Conservation (phyloP, 2,797 vertebrate species). For the Lagorchestes hirsutus region DNA sequence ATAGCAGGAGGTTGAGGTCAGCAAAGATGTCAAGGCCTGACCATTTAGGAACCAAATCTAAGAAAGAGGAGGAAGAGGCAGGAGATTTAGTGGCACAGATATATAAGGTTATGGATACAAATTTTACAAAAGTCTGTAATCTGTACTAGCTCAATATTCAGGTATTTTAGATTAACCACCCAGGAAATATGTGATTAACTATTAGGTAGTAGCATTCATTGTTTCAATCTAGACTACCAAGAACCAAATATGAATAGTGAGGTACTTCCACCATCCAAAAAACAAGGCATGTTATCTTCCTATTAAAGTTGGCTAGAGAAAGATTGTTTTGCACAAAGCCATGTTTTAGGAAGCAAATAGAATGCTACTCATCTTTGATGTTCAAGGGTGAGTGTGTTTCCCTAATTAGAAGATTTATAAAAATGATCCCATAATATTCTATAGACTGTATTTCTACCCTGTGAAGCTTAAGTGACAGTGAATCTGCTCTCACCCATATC, state of each 20-base stretch:
- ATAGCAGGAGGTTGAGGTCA: neutral
- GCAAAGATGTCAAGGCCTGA: neutral
- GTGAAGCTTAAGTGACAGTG: neutral
- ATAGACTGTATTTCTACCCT: neutral
- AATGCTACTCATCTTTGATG: neutral
- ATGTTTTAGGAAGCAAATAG: neutral
- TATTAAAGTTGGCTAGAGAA: accelerated
- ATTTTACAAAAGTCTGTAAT: neutral
- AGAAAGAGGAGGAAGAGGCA: neutral
- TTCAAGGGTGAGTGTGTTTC: neutral
- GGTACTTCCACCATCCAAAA: accelerated
- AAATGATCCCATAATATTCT: accelerated
- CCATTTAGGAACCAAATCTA: no score
- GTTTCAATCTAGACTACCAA: no score
- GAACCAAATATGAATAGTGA: neutral
- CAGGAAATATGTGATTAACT: neutral
- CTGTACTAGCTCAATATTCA: neutral
- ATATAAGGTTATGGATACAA: accelerated
- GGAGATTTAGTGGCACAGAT: neutral
- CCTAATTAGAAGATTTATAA: neutral
- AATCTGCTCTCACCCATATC: accelerated
- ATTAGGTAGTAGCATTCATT: neutral
- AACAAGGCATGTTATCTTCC: accelerated
- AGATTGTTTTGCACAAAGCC: neutral
- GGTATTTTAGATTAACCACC: neutral